phyloP scores from a whole-genome alignment of 2,113 vertebrate genomes.

The Atlantisia rogersi region DNA sequence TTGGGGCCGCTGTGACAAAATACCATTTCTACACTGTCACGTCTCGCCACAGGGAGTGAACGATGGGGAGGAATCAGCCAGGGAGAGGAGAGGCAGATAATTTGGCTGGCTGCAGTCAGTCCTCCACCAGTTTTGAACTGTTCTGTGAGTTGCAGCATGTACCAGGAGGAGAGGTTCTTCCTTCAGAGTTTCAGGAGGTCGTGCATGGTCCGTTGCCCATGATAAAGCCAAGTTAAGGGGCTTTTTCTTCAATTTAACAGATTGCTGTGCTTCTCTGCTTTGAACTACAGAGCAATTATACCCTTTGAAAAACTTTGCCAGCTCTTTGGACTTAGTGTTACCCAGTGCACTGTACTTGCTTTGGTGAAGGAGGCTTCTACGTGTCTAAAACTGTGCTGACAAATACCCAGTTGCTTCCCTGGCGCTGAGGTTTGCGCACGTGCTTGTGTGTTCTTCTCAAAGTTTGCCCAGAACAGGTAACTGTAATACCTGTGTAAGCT shows the following conservation, averaged over 20 bases:
- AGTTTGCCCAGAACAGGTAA: not conserved
- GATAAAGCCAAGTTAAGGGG: not conserved
- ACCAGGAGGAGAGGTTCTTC: not conserved
- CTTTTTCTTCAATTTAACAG: not conserved
- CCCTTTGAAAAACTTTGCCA: not conserved
- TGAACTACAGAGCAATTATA: not conserved
- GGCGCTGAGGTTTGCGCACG: not conserved
- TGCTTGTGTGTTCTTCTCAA: not conserved
- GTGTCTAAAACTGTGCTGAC: not conserved
- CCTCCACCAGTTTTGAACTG: accelerated
- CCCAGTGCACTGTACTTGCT: not conserved
- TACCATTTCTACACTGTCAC: not conserved
- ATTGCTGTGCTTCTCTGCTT: not conserved
- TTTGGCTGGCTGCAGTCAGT: not conserved
- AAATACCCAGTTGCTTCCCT: not conserved
- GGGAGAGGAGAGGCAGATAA: not conserved
- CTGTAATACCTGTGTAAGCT: not conserved
- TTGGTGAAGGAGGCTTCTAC: not conserved
- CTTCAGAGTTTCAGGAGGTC: not conserved
- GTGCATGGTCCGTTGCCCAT: accelerated
- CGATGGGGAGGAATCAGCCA: not conserved
- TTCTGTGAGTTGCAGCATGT: not conserved
- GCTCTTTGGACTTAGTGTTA: not conserved
- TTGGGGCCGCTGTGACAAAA: not conserved
- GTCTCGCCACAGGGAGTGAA: not conserved